Evolutionary conservation across 2,888 invertebrate genomes (phyloP).

Genomic region (Eumerus sabulonum): DNA sequence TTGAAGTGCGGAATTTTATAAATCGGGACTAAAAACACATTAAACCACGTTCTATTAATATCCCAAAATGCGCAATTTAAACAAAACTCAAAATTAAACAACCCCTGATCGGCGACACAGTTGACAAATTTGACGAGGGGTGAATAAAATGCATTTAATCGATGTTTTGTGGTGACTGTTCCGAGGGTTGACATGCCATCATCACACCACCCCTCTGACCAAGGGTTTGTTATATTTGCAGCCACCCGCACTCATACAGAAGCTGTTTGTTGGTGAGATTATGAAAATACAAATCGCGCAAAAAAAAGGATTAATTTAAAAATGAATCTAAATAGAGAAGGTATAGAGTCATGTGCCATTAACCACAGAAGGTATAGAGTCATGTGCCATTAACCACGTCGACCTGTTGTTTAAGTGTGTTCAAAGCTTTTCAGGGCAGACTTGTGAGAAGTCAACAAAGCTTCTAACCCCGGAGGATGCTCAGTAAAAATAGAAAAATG

Average conservation of each 20-base stretch:
- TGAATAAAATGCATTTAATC: constrained; percentile 49
- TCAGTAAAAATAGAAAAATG: constrained; percentile 22
- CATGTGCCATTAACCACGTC: no score
- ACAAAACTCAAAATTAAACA: background rate
- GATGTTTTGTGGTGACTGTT: constrained; percentile 27
- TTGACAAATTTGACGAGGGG: constrained; percentile 14
- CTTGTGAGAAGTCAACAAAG: constrained; percentile 12
- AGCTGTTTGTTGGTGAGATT: constrained; percentile 9
- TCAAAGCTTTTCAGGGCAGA: background rate
- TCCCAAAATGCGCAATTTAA: no score
- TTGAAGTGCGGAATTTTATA: no score
- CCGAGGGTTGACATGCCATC: constrained; percentile 25
- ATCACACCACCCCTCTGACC: constrained; percentile 7
- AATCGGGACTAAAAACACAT: no score
- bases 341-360: constrained; percentile 8
- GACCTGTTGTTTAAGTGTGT: no score
- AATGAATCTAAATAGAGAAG: constrained; percentile 2
- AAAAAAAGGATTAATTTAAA: background rate
- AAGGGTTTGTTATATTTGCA: background rate
- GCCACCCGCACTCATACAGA: background rate
- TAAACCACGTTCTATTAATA: no score
- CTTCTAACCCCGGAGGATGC: constrained; percentile 22
- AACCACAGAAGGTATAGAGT: constrained; percentile 9
- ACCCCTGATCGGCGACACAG: constrained; percentile 44
- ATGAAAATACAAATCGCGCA: background rate